Conservation (phyloP, 2,113 vertebrate species). For the Ifrita kowaldi region DNA sequence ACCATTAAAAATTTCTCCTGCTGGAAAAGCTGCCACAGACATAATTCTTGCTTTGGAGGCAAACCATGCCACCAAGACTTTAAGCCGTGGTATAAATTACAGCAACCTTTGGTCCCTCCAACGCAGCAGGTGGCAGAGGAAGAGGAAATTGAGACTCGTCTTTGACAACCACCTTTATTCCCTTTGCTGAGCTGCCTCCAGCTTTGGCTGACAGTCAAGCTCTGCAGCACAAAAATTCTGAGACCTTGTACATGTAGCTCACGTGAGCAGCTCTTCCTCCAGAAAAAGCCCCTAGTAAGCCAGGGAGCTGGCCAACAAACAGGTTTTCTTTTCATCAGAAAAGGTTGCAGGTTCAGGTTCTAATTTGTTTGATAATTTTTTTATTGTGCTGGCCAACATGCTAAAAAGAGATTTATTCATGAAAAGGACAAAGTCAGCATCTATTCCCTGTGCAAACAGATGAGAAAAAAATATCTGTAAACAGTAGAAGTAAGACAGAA, state of each 20-base stretch:
- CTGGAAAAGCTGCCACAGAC: neutral
- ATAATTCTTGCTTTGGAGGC: neutral
- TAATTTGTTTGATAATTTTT: conserved; percentile 48
- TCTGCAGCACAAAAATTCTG: conserved; percentile 8
- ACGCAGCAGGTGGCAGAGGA: neutral
- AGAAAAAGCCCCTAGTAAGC: neutral
- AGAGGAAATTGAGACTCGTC: neutral
- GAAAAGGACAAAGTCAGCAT: conserved; percentile 38
- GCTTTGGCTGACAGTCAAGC: conserved; percentile 24
- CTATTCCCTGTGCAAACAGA: conserved; percentile 44
- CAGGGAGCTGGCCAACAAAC: neutral
- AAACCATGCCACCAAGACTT: neutral
- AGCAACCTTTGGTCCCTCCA: neutral
- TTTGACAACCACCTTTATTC: neutral
- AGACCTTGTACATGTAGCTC: neutral
- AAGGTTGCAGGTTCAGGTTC: conserved; percentile 8
- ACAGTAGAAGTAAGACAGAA: conserved; percentile 18
- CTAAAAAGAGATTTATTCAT: conserved; percentile 51
- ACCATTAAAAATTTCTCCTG: neutral
- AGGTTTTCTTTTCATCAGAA: neutral
- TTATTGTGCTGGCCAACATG: conserved; percentile 40
- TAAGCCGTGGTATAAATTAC: neutral
- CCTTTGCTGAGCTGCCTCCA: neutral
- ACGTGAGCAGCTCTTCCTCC: neutral
- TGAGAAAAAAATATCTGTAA: conserved; percentile 1